These are phyloP conservation scores for Pocillopora damicornis DNA, from an alignment of 64 coral and sea anemone species.

Conservation along the genomic window DNA sequence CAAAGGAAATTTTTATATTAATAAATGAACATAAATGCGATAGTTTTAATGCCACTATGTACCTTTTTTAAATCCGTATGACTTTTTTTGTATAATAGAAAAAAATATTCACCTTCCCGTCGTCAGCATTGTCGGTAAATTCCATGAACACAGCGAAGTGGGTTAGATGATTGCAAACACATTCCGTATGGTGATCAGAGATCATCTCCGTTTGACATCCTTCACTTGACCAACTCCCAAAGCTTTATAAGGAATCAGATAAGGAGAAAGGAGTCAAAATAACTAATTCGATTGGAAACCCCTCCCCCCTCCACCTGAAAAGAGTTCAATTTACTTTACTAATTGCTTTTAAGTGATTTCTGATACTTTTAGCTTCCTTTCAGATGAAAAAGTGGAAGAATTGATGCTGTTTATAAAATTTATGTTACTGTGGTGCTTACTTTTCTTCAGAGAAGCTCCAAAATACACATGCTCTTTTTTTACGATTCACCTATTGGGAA, in stretches of 20 bases:
- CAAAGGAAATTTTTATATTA: no score
- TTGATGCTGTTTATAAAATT: neutral
- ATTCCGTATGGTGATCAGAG: neutral
- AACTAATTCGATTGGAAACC: no score
- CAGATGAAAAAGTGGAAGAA: neutral
- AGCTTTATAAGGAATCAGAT: neutral
- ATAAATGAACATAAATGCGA: neutral
- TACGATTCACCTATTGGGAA: neutral
- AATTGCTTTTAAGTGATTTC: neutral
- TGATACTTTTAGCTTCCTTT: neutral
- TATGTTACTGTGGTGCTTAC: neutral
- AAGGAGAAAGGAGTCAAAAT: no score
- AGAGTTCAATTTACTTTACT: no score
- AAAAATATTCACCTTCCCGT: neutral
- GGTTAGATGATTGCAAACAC: constrained; percentile 62
- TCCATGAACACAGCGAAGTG: constrained; percentile 62
- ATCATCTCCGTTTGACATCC: constrained; percentile 7
- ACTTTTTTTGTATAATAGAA: neutral
- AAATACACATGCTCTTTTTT: constrained; percentile 18
- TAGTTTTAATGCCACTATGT: neutral
- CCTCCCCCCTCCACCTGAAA: no score
- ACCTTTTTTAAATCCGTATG: neutral
- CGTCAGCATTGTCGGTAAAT: neutral
- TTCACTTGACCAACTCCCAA: constrained; percentile 23
- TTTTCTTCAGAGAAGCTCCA: neutral